Conservation (phyloP, 2,113 vertebrate species). For the Cygnus atratus region DNA sequence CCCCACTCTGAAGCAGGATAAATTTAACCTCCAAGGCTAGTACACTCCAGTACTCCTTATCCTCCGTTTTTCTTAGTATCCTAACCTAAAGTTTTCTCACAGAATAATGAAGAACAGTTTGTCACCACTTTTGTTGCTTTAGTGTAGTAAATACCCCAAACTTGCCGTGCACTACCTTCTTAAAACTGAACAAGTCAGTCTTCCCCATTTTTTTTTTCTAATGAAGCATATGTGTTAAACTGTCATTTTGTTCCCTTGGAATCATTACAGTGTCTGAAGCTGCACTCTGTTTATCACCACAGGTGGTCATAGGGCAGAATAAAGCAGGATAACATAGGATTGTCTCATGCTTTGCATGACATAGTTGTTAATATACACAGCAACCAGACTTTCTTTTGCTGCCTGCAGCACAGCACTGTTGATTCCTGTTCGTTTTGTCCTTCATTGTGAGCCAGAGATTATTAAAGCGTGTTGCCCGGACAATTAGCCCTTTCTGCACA, state of each 20-base stretch:
- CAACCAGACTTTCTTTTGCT: neutral
- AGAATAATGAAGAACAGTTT: neutral
- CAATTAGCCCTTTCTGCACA: neutral
- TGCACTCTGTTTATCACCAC: neutral
- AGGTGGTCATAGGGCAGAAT: neutral
- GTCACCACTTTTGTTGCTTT: neutral
- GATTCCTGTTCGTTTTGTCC: neutral
- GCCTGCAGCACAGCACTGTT: neutral
- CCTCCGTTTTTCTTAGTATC: neutral
- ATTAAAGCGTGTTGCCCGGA: neutral
- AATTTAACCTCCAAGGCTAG: neutral
- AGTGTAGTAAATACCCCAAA: neutral
- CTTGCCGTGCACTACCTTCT: neutral
- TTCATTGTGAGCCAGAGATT: neutral
- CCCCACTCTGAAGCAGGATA: neutral
- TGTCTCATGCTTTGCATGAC: neutral
- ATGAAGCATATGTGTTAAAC: neutral
- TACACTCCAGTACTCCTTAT: neutral
- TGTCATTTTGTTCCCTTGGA: neutral
- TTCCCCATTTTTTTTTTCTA: neutral
- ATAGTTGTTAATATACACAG: neutral
- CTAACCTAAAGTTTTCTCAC: neutral
- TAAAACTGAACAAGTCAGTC: neutral
- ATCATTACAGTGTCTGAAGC: neutral
- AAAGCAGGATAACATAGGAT: neutral